Evolutionary conservation across 1,140 invertebrate species (phyloP).

Genomic region (Drosophila subobscura): DNA sequence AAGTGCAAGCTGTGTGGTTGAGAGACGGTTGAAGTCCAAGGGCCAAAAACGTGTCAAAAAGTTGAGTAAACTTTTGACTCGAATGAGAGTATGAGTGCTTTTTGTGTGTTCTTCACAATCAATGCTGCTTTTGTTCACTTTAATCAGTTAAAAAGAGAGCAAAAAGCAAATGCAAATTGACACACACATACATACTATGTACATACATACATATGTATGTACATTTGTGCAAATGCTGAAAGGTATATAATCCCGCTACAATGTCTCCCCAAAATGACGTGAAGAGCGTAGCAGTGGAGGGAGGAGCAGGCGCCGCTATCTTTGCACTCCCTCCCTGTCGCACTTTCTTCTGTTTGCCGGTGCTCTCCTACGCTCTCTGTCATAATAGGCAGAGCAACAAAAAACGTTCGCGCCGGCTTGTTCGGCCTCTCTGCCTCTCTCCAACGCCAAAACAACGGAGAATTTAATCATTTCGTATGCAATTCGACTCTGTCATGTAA

Average conservation of each 20-base stretch:
- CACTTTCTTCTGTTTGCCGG: slow-evolving; percentile 3
- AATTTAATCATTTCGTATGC: slow-evolving; percentile 73
- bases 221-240: slow-evolving; percentile 34
- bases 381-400: slow-evolving; percentile 4
- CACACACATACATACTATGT: slow-evolving; percentile 1
- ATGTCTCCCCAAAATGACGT: slow-evolving; percentile 1
- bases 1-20: no score
- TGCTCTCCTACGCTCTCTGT: slow-evolving; percentile 3
- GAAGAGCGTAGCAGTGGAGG: no score
- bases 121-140: slow-evolving; percentile 35
- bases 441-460: slow-evolving; percentile 46
- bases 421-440: background rate
- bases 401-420: slow-evolving; percentile 13
- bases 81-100: no score
- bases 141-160: slow-evolving; percentile 47
- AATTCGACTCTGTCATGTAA: slow-evolving; percentile 63
- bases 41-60: slow-evolving; percentile 11
- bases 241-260: slow-evolving; percentile 49
- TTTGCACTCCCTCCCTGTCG: background rate
- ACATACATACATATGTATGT: background rate
- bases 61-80: background rate
- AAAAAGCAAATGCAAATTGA: slow-evolving; percentile 56
- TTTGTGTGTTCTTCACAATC: slow-evolving; percentile 27
- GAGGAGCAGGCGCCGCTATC: no score
- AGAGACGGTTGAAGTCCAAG: background rate